Conservation (phyloP, 2,797 vertebrate genomes). For the Sebastes aleutianus region DNA sequence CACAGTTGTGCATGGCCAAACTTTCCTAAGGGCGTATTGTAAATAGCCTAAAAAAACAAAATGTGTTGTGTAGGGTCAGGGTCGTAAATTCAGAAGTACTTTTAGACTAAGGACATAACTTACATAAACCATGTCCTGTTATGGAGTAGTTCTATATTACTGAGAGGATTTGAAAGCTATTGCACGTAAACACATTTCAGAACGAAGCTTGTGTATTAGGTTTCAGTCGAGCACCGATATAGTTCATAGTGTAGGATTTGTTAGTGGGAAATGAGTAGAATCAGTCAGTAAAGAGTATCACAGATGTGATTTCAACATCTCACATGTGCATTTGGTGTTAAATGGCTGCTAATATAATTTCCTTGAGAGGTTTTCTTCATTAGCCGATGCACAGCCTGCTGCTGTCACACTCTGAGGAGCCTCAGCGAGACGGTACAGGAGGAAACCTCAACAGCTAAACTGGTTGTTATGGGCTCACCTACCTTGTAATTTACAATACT, state of each 20-base stretch:
- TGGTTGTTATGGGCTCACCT: constrained; percentile 28
- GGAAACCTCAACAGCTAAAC: constrained; percentile 29
- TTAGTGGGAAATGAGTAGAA: not conserved
- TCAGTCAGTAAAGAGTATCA: not conserved
- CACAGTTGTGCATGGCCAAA: constrained; percentile 32
- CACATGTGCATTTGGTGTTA: not conserved
- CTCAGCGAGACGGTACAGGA: not conserved
- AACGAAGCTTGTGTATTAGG: not conserved
- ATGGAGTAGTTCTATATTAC: not conserved
- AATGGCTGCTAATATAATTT: not conserved
- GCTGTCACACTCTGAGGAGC: not conserved
- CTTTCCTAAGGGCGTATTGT: constrained; percentile 47
- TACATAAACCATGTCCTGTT: constrained; percentile 30
- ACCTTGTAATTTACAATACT: constrained; percentile 50
- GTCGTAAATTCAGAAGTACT: constrained; percentile 29
- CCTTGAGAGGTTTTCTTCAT: not conserved
- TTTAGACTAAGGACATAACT: constrained; percentile 42
- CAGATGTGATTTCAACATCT: not conserved
- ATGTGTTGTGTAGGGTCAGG: constrained; percentile 35
- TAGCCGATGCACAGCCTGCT: not conserved
- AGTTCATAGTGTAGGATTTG: not conserved
- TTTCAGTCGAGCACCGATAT: not conserved
- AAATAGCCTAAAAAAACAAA: constrained; percentile 53
- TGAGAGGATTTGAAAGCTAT: not conserved
- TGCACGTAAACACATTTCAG: not conserved